Evolutionary conservation across 2,797 vertebrate genomes (phyloP), one percentile per base, ranked within the genome.

Genomic region (Phrynocephalus forsythii): DNA sequence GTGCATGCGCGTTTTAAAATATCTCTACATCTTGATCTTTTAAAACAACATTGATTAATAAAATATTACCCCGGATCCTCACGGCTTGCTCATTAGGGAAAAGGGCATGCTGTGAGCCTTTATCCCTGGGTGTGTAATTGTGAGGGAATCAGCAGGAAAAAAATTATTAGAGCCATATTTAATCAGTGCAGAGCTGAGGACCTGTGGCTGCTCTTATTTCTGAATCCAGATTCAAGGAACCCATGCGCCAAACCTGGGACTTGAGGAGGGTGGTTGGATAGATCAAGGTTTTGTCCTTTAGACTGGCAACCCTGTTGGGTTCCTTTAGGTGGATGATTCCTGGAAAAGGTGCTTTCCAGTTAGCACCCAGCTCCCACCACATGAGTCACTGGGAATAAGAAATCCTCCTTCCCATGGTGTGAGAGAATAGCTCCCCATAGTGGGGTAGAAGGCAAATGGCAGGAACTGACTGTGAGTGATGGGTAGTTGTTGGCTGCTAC

Each of bases 21-120:
- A 88, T 66, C 56, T 20, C 63, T 30, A 20, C 67, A 13, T 79
- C 69, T 73, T 52, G 81, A 87, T 6, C 50, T 28, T 79, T 89
- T 87, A 24, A 68, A 88, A 38, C 10, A 73, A 28, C 52, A 85
- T 88, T 86, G 71, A 79, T 89, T 73, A 85, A 50, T 38, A 87
- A 85, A 75, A n/a, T n/a, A 66, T 28, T 33, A 78, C 48, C 48
- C 3, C n/a, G 8, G 15, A 15, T 75, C 13, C 1, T 83, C 91
- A 77, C 82, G 66, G 82, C 60, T 69, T 81, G 33, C 48, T 75
- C n/a, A 83, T 81, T 48, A 71, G 86, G 38, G 5, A 50, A 86
- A 91, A 84, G 67, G 85, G 83, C 1, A 1, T 6, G 8, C 67
- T 85, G n/a, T 0, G 0, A 71, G 76, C 38, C 63, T 85, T 86